phyloP scores from a whole-genome alignment of 2,888 invertebrate genomes.

The Leptarthrus brevirostris region DNA sequence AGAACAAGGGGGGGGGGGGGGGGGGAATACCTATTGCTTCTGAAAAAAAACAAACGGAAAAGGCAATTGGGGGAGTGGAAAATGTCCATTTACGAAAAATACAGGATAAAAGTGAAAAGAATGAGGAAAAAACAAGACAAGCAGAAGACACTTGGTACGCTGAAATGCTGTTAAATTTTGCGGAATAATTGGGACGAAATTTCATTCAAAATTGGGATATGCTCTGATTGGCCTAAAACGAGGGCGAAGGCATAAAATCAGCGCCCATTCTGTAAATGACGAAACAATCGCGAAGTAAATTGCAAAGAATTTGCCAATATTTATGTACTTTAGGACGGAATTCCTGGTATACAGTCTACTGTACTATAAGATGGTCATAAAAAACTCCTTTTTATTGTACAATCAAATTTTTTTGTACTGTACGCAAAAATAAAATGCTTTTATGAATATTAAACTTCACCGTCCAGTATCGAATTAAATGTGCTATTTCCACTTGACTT shows the following conservation, averaged over 20 bases:
- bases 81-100: constrained; percentile 30
- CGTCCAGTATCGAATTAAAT: too few relatives aligned
- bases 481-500: too few relatives aligned
- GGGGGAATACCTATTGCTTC: neutral
- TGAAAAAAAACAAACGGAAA: constrained; percentile 31
- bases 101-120: constrained; percentile 12
- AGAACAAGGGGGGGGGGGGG: constrained; percentile 16
- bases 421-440: too few relatives aligned
- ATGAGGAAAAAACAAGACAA: constrained; percentile 18
- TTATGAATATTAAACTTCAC: too few relatives aligned
- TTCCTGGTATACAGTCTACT: too few relatives aligned
- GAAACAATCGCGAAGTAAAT: too few relatives aligned
- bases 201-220: constrained; percentile 47
- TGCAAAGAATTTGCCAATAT: too few relatives aligned
- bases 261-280: neutral
- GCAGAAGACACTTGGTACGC: constrained; percentile 2
- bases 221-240: constrained; percentile 36
- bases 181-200: constrained; percentile 46
- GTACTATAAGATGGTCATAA: too few relatives aligned
- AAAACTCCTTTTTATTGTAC: too few relatives aligned
- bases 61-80: constrained; percentile 25
- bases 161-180: constrained; percentile 42
- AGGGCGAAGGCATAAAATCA: neutral
- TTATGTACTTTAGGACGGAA: too few relatives aligned
- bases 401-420: too few relatives aligned